A percentile compares a stretch with the other conserved stretches of the same genome.
Evolutionary conservation across 2,888 invertebrate genomes (phyloP).

Genomic region (Euphydryas editha): DNA sequence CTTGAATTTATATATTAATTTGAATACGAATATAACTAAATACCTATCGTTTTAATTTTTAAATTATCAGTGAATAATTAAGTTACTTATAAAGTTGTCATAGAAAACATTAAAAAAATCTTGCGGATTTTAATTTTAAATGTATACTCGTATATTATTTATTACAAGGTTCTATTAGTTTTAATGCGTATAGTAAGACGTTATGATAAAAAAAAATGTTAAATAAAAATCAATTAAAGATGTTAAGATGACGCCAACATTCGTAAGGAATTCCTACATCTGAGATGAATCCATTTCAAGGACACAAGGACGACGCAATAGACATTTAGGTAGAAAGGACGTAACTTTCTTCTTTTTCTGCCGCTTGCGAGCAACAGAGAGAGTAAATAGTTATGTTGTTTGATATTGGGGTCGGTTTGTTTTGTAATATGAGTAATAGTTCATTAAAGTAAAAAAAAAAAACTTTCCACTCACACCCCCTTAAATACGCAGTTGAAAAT

Average conservation of each 20-base stretch:
- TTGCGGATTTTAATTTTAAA: too few relatives aligned
- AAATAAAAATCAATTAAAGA: neutral
- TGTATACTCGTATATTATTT: too few relatives aligned
- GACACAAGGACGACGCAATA: conserved; percentile 20
- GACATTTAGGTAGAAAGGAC: conserved; percentile 32
- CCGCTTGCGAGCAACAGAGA: conserved; percentile 29
- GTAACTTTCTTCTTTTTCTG: conserved; percentile 29
- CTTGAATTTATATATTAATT: neutral
- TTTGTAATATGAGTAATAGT: neutral
- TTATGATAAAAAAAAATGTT: too few relatives aligned
- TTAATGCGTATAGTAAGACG: too few relatives aligned
- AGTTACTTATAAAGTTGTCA: neutral
- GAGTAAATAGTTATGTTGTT: conserved; percentile 22
- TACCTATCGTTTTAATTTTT: neutral
- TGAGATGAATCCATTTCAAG: neutral
- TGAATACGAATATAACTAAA: too few relatives aligned
- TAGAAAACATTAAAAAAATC: neutral
- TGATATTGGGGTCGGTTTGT: conserved; percentile 8
- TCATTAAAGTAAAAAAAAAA: neutral
- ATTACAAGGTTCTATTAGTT: too few relatives aligned
- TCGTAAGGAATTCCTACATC: neutral
- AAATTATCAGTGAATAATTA: neutral
- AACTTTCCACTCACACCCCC: neutral
- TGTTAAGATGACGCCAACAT: neutral
- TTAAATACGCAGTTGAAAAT: too few relatives aligned